Conservation (phyloP, 2,888 invertebrate species). For the Hirtodrosophila duncani region DNA sequence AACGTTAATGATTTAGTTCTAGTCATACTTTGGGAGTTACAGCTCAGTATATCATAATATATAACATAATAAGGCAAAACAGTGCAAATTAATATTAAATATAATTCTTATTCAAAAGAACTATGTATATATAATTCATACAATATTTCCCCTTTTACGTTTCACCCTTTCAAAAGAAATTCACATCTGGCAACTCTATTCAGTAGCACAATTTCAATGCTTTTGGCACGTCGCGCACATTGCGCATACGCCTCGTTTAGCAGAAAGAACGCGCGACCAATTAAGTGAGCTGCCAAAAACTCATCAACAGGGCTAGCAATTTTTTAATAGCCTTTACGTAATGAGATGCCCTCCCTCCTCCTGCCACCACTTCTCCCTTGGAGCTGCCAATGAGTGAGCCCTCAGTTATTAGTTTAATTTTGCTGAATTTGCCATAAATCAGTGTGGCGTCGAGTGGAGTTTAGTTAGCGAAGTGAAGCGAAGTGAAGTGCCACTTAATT, state of each 20-base stretch:
- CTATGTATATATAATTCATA: no score
- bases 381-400: slow-evolving; percentile 42
- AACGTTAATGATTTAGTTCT: no score
- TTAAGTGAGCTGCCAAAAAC: slow-evolving; percentile 45
- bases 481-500: slow-evolving; percentile 25
- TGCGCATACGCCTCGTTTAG: slow-evolving; percentile 3
- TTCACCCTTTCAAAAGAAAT: no score
- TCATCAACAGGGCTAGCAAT: slow-evolving; percentile 25
- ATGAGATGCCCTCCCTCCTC: slow-evolving; percentile 29
- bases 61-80: no score
- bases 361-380: slow-evolving; percentile 6
- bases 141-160: no score
- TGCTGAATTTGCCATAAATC: slow-evolving; percentile 44
- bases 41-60: no score
- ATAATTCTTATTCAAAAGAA: no score
- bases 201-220: slow-evolving; percentile 5
- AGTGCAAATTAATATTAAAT: no score
- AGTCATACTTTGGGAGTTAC: no score
- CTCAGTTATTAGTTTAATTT: slow-evolving; percentile 41
- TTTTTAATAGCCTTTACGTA: slow-evolving; percentile 54
- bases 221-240: slow-evolving; percentile 11
- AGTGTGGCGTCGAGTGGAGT: slow-evolving; percentile 8
- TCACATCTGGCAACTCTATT: background rate
- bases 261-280: slow-evolving; percentile 24
- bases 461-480: background rate